Base-by-base conservation (phyloP, 1,140 invertebrate genomes). In the Venustaconcha ellipsiformis region DNA sequence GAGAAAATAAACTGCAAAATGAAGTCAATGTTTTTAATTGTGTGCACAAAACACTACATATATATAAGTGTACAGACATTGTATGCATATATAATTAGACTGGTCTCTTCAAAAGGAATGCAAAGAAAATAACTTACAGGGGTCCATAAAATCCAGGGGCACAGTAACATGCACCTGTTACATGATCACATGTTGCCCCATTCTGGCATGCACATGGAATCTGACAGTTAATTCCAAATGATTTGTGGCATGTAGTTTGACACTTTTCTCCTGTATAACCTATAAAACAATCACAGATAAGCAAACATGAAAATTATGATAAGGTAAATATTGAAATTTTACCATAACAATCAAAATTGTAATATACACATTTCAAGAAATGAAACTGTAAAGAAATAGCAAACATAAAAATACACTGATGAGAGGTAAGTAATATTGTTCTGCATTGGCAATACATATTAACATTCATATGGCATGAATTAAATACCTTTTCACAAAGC, bases 161-260 rank as follows among this genome's bases (percentile, higher is more conserved):
- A 62, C 74, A 76, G 15, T 59, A 37, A 68, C 74, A 76, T 13
- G 60, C 56, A 3, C 74, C 74, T 65, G 93, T 95, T 60, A 94
- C 91, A 71, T 94, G 91, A 90, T 98, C 93, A 89, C 97, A 99
- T 65, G 72, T 30, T 57, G 85, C 84, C 0, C 84, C 87, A 69
- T 83, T 86, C 78, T 93, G 91, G 88, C 96, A 97, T 74, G 93
- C 91, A 89, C 96, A 98, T 55, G 92, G 92, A 76, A 93, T 90
- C 72, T 91, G 92, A 88, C 96, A 98, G 71, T 94, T 93, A 70
- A 93, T 90, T 64, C 96, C 96, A 85, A 92, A 98, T 70, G 92
- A 93, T 66, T 68, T 68, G 20, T 18, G 14, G 55, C 74, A 76
- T 30, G 15, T 12, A 17, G 60, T 14, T 15, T 70, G 67, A 23